These are phyloP conservation scores for Pterois miles DNA, from an alignment of 2,797 vertebrate genomes.

Conservation along the genomic window DNA sequence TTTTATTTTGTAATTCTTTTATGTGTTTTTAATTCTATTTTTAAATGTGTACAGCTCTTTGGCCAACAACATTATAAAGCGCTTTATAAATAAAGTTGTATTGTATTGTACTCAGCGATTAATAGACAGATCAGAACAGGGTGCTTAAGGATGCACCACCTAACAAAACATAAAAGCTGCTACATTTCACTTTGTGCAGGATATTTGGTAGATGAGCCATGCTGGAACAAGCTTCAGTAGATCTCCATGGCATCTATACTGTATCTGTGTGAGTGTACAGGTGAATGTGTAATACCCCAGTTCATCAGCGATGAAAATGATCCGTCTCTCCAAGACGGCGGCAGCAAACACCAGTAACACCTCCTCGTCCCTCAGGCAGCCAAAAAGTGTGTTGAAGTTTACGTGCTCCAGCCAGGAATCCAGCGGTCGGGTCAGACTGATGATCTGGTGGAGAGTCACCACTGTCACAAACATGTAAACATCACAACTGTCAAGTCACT, in stretches of 20 bases:
- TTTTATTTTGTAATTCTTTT: too few relatives aligned
- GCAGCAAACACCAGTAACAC: slow-evolving; percentile 91
- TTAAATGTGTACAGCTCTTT: too few relatives aligned
- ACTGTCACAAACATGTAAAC: slow-evolving; percentile 23
- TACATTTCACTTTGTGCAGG: background rate
- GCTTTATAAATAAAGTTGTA: too few relatives aligned
- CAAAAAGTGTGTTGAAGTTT: slow-evolving; percentile 88
- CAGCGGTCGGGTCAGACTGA: slow-evolving; percentile 90
- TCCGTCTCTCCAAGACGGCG: slow-evolving; percentile 88
- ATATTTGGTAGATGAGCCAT: background rate
- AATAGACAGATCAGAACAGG: too few relatives aligned
- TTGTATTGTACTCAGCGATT: too few relatives aligned
- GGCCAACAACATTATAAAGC: too few relatives aligned
- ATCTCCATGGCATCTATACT: background rate
- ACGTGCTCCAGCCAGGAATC: slow-evolving; percentile 95
- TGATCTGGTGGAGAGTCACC: slow-evolving; percentile 82
- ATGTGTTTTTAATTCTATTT: too few relatives aligned
- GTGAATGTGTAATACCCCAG: slow-evolving; percentile 83
- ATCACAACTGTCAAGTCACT: background rate
- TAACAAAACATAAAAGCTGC: background rate
- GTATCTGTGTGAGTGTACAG: background rate
- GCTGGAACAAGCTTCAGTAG: background rate
- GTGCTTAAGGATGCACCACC: background rate
- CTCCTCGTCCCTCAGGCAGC: slow-evolving; percentile 84
- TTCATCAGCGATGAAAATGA: slow-evolving; percentile 92